Conservation (phyloP, 2,888 invertebrate species). For the Gerris lacustris region DNA sequence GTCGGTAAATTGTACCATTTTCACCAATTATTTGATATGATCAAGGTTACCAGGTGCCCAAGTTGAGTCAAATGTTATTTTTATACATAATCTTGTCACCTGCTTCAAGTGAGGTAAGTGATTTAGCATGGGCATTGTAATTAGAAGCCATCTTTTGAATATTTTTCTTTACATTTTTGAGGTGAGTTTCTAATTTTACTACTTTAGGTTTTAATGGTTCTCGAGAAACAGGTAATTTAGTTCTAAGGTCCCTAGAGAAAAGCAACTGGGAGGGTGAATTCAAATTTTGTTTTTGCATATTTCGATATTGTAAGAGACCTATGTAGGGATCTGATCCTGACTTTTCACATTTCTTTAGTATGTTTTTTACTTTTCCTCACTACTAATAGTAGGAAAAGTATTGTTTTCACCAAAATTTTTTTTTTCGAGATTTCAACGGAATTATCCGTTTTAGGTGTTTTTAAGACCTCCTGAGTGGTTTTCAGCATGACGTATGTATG, state of each 20-base stretch:
- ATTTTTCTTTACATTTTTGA: background rate
- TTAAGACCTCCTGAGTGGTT: too few species aligned
- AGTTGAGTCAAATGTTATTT: background rate
- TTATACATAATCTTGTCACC: background rate
- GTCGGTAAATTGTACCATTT: background rate
- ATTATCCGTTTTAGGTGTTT: too few species aligned
- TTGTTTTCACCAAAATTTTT: too few species aligned
- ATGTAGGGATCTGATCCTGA: background rate
- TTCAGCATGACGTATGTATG: too few species aligned
- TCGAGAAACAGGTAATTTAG: background rate
- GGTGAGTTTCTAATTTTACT: background rate
- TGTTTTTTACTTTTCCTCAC: too few species aligned
- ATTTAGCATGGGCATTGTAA: background rate
- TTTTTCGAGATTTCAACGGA: too few species aligned
- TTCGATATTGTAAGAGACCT: background rate
- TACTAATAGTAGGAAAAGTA: too few species aligned
- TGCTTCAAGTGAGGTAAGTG: background rate
- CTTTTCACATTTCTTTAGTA: too few species aligned
- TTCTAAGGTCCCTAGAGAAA: background rate
- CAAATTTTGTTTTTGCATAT: background rate
- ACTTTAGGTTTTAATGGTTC: background rate
- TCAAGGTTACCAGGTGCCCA: slow-evolving; percentile 1
- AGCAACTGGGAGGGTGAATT: background rate
- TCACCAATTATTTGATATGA: background rate
- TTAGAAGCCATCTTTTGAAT: background rate